Conservation (phyloP, 1,140 invertebrate genomes). For the Rhopalosiphum padi region DNA sequence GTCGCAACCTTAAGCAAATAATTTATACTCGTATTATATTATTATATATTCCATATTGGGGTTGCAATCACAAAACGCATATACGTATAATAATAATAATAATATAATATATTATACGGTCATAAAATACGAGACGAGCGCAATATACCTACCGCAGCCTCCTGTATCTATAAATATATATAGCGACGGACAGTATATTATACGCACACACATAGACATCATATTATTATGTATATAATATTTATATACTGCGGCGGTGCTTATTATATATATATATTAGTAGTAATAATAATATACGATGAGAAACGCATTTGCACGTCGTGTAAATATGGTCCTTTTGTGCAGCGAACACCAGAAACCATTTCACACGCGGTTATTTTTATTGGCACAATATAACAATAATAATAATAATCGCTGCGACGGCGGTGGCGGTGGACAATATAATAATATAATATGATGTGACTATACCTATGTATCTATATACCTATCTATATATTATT, state of each 20-base stretch:
- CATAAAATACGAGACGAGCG: not conserved
- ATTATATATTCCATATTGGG: constrained; percentile 17
- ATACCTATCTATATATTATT: not conserved
- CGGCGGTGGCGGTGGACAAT: not conserved
- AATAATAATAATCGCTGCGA: not conserved
- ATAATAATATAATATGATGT: not conserved
- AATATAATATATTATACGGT: constrained; percentile 16
- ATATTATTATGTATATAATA: not conserved
- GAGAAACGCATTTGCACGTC: constrained; percentile 1
- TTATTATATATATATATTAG: not conserved
- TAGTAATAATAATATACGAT: not conserved
- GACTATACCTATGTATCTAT: not conserved
- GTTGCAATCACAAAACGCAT: not conserved
- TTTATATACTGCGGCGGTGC: not conserved
- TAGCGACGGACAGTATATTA: not conserved
- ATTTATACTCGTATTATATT: constrained; percentile 1
- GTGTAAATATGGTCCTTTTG: constrained; percentile 44
- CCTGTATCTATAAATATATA: not conserved
- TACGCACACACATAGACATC: not conserved
- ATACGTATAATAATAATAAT: not conserved
- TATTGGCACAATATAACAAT: constrained; percentile 38
- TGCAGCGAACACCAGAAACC: not conserved
- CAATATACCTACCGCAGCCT: constrained; percentile 32
- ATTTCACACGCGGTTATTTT: constrained; percentile 50
- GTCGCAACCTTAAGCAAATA: constrained; percentile 14